Base-by-base conservation (phyloP, 2,113 vertebrate genomes). In the Pluvialis apricaria region DNA sequence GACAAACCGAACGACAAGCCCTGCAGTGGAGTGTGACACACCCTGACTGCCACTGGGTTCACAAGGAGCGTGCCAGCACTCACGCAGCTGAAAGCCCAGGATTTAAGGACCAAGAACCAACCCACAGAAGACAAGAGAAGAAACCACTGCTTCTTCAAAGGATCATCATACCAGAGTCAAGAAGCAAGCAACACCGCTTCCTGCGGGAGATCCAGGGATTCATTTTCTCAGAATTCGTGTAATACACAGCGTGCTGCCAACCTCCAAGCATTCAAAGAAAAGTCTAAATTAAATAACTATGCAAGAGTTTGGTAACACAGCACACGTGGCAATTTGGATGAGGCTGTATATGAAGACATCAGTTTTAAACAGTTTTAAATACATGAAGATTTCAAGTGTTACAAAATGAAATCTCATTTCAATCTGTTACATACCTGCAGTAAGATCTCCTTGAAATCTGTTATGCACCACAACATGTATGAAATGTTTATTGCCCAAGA, bases 391-490 rank as follows among this genome's bases (percentile, higher is more conserved):
- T 31, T 6, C 15, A 78, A 66, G 24, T 32, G 6, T 60, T 70
- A 55, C 3, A 70, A 83, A 77, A 65, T 11, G 16, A 89, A 87
- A 65, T 13, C 32, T 58, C 32, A 10, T 38, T 82, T 70, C 66
- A 10, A 36, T 58, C 42, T 55, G 44, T 54, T 69, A 36, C 6
- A 24, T 8, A 28, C 5, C 36, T 16, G 6, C 26, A 72, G 38
- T 10, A 80, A 83, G n/a, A 76, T 9, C 42, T 61, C 42, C 38
- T 44, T 47, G 55, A 86, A 86, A 88, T 24, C 9, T 40, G 2
- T 15, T 64, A 36, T 2, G 24, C 0, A 0, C 31, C 18, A 18
- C 24, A 54, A 75, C 13, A n/a, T 1, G 6, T 31, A 42, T 4
- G 18, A 90, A 44, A 58, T 5, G 6, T 22, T 2, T 4, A 36